A percentile compares a stretch with the other conserved stretches of the same genome.
phyloP scores from a whole-genome alignment of 2,797 vertebrate genomes.

The Hyperoplus lanceolatus region DNA sequence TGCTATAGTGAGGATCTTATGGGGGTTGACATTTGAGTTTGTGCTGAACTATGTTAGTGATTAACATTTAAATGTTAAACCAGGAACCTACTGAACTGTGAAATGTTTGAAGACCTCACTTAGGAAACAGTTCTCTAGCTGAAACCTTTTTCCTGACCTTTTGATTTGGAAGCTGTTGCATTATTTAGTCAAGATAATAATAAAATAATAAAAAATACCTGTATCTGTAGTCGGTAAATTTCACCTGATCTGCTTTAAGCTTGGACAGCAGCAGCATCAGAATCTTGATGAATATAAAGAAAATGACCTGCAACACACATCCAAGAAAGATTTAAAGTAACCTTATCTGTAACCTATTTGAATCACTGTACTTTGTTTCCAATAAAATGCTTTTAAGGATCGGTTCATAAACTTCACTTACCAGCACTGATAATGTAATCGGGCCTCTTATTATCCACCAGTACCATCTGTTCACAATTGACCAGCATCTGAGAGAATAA shows the following conservation, averaged over 20 bases:
- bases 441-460: constrained; percentile 98
- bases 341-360: not conserved
- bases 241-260: constrained; percentile 94
- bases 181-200: not conserved
- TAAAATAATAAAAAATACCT: constrained; percentile 81
- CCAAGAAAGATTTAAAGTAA: not conserved
- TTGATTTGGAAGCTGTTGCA: not conserved
- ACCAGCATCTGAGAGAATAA: constrained; percentile 90
- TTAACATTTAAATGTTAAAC: constrained; percentile 50
- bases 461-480: constrained; percentile 87
- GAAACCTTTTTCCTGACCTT: constrained; percentile 19
- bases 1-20: not conserved
- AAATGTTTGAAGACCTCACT: not conserved
- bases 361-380: not conserved
- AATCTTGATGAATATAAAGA: constrained; percentile 95
- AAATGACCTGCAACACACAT: constrained; percentile 90
- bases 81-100: not conserved
- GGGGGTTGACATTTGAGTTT: constrained; percentile 40
- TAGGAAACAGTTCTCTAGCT: constrained; percentile 10
- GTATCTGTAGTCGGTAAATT: constrained; percentile 95
- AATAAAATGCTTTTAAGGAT: not conserved
- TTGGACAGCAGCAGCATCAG: constrained; percentile 94
- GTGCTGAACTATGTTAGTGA: constrained; percentile 9
- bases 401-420: constrained; percentile 81
- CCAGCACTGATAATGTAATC: constrained; percentile 89